Conservation (phyloP, 2,113 vertebrate genomes). For the Euleptes europaea region DNA sequence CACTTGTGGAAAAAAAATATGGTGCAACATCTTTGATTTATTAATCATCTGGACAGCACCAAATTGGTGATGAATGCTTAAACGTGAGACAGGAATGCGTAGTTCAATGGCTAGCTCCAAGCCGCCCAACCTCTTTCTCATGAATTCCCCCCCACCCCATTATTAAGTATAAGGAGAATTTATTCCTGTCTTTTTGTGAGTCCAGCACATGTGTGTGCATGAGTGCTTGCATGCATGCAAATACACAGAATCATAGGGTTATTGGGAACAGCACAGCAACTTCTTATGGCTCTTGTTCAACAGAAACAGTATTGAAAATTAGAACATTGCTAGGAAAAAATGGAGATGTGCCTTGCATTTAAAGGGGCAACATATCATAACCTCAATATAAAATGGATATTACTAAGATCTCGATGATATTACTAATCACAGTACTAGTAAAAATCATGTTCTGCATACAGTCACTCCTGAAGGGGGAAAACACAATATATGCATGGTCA, state of each 20-base stretch:
- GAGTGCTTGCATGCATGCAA: neutral
- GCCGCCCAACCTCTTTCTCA: no score
- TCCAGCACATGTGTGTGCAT: no score
- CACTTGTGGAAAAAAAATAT: no score
- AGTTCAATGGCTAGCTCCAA: no score
- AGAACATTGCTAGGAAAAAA: neutral
- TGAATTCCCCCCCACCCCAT: no score
- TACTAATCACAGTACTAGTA: conserved; percentile 21
- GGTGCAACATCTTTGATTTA: no score
- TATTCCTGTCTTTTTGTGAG: no score
- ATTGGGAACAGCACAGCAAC: neutral
- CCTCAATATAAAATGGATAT: neutral
- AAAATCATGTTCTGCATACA: conserved; percentile 41
- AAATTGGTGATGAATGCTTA: no score
- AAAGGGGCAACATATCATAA: neutral
- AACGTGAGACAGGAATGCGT: no score
- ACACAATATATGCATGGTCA: neutral
- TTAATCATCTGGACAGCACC: no score
- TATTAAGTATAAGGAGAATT: no score
- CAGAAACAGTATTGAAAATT: neutral
- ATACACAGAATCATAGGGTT: neutral
- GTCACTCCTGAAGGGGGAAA: conserved; percentile 30
- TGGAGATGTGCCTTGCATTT: neutral
- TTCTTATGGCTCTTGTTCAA: neutral
- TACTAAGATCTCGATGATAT: neutral